Evolutionary conservation across 2,113 vertebrate genomes (phyloP).

Genomic region (Ceyx margarethae): DNA sequence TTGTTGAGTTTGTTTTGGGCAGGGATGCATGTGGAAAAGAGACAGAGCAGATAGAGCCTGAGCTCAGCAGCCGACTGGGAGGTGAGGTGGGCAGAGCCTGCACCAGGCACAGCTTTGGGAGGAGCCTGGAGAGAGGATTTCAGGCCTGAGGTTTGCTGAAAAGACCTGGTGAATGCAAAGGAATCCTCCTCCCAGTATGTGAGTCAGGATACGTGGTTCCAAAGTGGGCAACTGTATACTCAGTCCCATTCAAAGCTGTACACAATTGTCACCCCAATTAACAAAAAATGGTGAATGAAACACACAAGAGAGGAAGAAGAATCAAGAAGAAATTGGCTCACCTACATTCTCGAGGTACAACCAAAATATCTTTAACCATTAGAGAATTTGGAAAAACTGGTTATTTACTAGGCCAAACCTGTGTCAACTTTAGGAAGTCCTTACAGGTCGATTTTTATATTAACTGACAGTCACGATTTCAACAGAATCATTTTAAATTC

Average conservation of each 20-base stretch:
- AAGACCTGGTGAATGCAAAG: neutral
- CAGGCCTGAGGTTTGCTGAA: neutral
- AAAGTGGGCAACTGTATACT: neutral
- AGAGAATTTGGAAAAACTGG: neutral
- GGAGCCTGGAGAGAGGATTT: neutral
- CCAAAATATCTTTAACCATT: neutral
- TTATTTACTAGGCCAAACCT: neutral
- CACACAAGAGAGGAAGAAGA: neutral
- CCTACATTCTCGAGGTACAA: neutral
- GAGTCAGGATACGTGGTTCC: neutral
- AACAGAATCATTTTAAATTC: neutral
- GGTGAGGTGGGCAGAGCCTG: neutral
- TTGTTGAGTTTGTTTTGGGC: conserved; percentile 45
- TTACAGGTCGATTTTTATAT: neutral
- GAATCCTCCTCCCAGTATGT: neutral
- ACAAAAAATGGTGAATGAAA: neutral
- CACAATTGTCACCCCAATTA: neutral
- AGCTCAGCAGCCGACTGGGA: neutral
- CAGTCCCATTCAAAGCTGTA: neutral
- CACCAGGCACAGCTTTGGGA: neutral
- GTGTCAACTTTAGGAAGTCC: neutral
- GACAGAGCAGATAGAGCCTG: neutral
- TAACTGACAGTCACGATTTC: neutral
- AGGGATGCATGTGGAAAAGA: conserved; percentile 13
- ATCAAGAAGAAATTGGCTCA: neutral